Base-by-base conservation (phyloP, 2,888 invertebrate genomes). In the Petrolisthes cinctipes region DNA sequence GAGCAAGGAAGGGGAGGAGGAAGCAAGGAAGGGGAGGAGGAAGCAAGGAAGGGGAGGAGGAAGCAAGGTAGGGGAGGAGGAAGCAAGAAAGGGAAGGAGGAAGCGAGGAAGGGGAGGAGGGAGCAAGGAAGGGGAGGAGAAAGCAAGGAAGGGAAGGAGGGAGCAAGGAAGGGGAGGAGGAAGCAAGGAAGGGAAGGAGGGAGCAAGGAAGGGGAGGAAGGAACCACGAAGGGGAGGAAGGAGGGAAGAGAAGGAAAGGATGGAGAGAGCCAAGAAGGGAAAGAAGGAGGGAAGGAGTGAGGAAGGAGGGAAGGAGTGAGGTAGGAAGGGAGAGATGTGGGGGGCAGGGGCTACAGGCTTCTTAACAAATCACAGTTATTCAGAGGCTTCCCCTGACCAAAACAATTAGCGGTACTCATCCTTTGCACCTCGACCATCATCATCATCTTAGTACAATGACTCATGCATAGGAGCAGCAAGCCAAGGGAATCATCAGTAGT, bases 391-490 rank as follows among this genome's bases (percentile, higher is more conserved):
- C 87, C 87, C 81, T 56, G 54, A 87, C 80, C 75, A 84, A 84
- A 84, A 87, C 84, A 79, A 78, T 82, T 68, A 61, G 73, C 66
- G 83, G 82, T 83, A 80, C 79, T 78, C 87, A 80, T 87, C 87
- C 84, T 81, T 78, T 56, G 71, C 86, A 87, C 84, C 78, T 84
- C 81, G 80, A 83, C 84, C 81, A 87, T 71, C 37, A 37, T 37
- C 37, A 37, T 37, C 37, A 37, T 37, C 37, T 37, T 37, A 37
- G 37, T 37, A 37, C 37, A 84, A 83, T 87, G 79, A 71, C 14
- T n/a, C 87, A 87, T 87, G 87, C 87, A 87, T 84, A 75, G 86
- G 86, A 84, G 87, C 37, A 37, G 37, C 84, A 87, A 87, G 87
- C 87, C 83, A 87, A 87, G 81, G 84, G 79, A 87, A 80, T 80